These are phyloP conservation scores for Anthopleura xanthogrammica DNA, from an alignment of 92 coral and sea anemone genomes.

Conservation along the genomic window DNA sequence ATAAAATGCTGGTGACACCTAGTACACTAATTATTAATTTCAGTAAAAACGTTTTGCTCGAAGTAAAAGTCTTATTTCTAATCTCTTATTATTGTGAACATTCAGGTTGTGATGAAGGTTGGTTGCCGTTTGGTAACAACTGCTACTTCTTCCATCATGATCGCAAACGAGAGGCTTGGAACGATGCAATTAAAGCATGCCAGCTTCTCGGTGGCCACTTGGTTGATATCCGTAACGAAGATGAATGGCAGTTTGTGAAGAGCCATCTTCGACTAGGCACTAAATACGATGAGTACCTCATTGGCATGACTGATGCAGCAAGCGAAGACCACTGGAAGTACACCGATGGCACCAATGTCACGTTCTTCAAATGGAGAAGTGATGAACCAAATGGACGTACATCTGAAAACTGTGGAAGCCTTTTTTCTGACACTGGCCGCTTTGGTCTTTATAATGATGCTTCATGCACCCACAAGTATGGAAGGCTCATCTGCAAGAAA, in stretches of 20 bases:
- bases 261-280: background rate
- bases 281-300: background rate
- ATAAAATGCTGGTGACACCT: too few relatives aligned
- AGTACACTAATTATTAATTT: too few relatives aligned
- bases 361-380: background rate
- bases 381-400: background rate
- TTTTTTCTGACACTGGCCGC: background rate
- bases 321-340: conserved; percentile 10
- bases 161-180: background rate
- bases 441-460: background rate
- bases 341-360: background rate
- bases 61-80: too few relatives aligned
- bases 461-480: background rate
- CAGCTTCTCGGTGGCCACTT: background rate
- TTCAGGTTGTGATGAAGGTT: conserved; percentile 1
- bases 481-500: background rate
- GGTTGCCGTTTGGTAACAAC: background rate
- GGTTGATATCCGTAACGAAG: too few relatives aligned
- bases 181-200: background rate
- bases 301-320: conserved; percentile 5
- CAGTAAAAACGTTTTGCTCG: too few relatives aligned
- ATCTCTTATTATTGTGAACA: too few relatives aligned
- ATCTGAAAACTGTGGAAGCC: background rate
- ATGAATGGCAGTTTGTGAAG: background rate
- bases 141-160: background rate